A percentile compares a stretch with the other conserved stretches of the same genome.
These are phyloP conservation scores for Blomia tropicalis DNA, from an alignment of 2,888 invertebrate genomes.

Conservation along the genomic window DNA sequence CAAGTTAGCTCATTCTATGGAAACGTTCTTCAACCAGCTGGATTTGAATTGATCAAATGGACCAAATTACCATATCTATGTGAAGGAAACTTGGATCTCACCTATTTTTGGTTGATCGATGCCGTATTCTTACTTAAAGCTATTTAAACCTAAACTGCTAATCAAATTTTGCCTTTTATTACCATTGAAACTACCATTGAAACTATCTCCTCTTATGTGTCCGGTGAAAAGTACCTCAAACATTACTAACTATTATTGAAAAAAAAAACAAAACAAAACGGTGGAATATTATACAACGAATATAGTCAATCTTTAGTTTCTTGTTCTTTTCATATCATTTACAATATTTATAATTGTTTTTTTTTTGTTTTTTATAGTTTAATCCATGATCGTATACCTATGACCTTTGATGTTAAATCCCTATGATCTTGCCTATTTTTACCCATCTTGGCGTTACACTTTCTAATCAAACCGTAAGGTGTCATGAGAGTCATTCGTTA, in stretches of 20 bases:
- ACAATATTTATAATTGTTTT: not conserved
- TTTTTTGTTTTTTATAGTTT: not conserved
- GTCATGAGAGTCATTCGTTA: too few species aligned
- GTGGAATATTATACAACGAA: too few species aligned
- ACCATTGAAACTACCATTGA: not conserved
- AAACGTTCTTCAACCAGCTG: conserved; percentile 47
- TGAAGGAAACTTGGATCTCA: conserved; percentile 74
- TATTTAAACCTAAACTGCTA: too few species aligned
- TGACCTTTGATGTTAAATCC: too few species aligned
- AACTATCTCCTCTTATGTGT: not conserved
- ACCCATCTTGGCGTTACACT: too few species aligned
- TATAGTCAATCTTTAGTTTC: not conserved
- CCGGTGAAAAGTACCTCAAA: not conserved
- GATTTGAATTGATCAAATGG: conserved; percentile 65
- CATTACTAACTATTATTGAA: not conserved
- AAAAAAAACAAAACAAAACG: too few species aligned
- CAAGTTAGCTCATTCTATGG: conserved; percentile 57
- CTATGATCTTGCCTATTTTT: too few species aligned
- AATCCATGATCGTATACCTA: too few species aligned
- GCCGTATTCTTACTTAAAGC: conserved; percentile 52
- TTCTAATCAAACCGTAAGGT: too few species aligned
- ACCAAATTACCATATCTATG: conserved; percentile 84
- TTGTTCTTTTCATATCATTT: not conserved
- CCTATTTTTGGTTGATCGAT: conserved; percentile 70
- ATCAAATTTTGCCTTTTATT: too few species aligned